Percentiles rank a stretch among this genome's conserved stretches.
These are phyloP conservation scores for Rhagoletis pomonella DNA, from an alignment of 1,140 invertebrate species.

Conservation along the genomic window DNA sequence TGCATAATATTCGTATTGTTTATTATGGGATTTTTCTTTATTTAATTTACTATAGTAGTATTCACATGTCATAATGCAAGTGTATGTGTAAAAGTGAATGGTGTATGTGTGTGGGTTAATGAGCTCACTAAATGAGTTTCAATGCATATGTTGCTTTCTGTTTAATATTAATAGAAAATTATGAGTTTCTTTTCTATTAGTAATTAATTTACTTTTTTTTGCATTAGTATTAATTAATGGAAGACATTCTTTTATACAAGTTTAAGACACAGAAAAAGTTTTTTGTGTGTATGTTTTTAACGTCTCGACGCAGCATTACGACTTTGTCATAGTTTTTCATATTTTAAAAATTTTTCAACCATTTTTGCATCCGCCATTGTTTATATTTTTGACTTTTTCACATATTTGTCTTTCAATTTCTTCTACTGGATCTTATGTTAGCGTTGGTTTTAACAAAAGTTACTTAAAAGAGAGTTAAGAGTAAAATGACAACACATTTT, in stretches of 20 bases:
- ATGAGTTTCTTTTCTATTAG: conserved; percentile 36
- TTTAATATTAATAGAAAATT: conserved; percentile 53
- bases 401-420: background rate
- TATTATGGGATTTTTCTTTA: background rate
- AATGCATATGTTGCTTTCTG: conserved; percentile 34
- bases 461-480: background rate
- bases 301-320: conserved; percentile 33
- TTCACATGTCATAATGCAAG: background rate
- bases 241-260: conserved; percentile 74
- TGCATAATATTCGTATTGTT: background rate
- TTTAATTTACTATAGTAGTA: conserved; percentile 7
- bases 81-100: background rate
- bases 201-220: conserved; percentile 55
- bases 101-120: background rate
- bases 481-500: background rate
- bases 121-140: background rate
- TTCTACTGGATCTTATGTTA: background rate
- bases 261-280: conserved; percentile 75
- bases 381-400: background rate
- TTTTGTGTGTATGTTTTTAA: conserved; percentile 58
- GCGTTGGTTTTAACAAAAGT: background rate
- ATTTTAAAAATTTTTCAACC: background rate
- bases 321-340: conserved; percentile 19
- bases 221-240: conserved; percentile 69
- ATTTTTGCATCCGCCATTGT: background rate